These are phyloP conservation scores for Otus sunia DNA, from an alignment of 2,113 vertebrate species.

Conservation along the genomic window DNA sequence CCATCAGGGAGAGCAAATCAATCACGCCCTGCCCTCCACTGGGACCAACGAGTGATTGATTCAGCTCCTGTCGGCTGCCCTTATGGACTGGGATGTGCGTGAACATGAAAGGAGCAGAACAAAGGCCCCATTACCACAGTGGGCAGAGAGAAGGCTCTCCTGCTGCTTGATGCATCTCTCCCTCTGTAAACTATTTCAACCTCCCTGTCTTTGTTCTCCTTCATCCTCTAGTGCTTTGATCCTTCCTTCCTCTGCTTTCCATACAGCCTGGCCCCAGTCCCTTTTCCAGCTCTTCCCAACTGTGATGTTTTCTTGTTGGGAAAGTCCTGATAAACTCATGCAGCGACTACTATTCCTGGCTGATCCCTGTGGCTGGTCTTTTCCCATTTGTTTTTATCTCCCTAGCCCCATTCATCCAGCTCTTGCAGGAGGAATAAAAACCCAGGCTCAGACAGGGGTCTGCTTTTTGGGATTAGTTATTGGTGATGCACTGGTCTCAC, in stretches of 20 bases:
- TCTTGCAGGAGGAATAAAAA: neutral
- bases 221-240: conserved; percentile 36
- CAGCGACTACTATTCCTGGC: neutral
- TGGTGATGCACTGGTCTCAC: neutral
- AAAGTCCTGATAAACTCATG: fast-evolving
- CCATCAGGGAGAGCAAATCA: conserved; percentile 57
- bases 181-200: conserved; percentile 12
- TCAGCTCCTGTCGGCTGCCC: conserved; percentile 41
- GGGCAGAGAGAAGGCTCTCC: conserved; percentile 49
- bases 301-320: neutral
- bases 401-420: neutral
- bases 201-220: conserved; percentile 43
- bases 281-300: neutral
- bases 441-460: neutral
- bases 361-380: neutral
- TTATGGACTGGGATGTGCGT: neutral
- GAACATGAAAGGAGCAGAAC: conserved; percentile 65
- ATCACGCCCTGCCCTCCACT: conserved; percentile 13
- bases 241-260: conserved; percentile 24
- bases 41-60: conserved; percentile 52
- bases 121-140: conserved; percentile 49
- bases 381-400: neutral
- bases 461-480: neutral
- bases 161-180: conserved; percentile 57
- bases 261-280: neutral